phyloP scores from a whole-genome alignment of 2,888 invertebrate species.

The Mylabris sibirica region DNA sequence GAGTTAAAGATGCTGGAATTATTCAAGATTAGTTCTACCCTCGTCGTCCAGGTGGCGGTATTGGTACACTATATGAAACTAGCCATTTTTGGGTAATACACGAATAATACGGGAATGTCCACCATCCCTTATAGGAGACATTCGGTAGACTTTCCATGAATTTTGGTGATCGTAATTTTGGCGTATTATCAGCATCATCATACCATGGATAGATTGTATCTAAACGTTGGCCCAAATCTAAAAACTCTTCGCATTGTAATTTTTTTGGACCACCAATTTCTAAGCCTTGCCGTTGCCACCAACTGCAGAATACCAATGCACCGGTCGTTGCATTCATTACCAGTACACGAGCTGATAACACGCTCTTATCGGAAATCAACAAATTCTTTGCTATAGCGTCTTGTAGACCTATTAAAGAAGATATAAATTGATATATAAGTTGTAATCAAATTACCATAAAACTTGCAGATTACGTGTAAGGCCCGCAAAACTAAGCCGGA shows the following conservation, averaged over 20 bases:
- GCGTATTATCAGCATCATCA: constrained; percentile 70
- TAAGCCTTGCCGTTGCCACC: constrained; percentile 67
- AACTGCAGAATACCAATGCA: constrained; percentile 66
- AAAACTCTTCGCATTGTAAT: constrained; percentile 49
- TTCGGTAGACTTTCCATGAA: constrained; percentile 73
- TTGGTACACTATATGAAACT: constrained; percentile 81
- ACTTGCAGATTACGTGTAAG: too few species aligned
- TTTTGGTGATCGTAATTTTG: constrained; percentile 71
- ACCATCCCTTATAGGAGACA: constrained; percentile 76
- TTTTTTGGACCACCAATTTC: constrained; percentile 67
- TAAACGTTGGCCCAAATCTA: constrained; percentile 70
- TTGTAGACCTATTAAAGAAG: constrained; percentile 68
- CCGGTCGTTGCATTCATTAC: constrained; percentile 70
- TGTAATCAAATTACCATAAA: too few species aligned
- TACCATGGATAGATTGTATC: constrained; percentile 78
- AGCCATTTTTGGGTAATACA: constrained; percentile 83
- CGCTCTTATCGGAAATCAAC: constrained; percentile 68
- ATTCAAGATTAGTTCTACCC: constrained; percentile 55
- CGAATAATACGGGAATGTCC: constrained; percentile 90
- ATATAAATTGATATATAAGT: too few species aligned
- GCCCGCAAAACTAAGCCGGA: too few species aligned
- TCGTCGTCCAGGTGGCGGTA: constrained; percentile 65
- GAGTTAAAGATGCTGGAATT: background rate
- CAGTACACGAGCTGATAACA: constrained; percentile 68
- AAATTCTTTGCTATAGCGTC: constrained; percentile 79